Base-by-base conservation (phyloP, 2,797 vertebrate species). In the Austrolebias charrua region DNA sequence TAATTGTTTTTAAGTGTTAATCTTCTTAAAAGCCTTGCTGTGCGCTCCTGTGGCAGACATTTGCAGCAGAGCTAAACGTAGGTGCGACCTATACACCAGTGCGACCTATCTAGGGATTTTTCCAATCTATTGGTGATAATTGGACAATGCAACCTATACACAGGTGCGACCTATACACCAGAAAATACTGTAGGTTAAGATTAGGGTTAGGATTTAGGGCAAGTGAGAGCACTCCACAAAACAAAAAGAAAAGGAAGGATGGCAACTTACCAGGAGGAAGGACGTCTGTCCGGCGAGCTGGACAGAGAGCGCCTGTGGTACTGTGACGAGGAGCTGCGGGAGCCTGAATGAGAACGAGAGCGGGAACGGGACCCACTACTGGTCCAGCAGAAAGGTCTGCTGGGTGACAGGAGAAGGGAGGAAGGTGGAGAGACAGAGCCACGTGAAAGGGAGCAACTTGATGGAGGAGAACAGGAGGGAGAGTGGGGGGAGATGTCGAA, bases 371-470 rank as follows among this genome's bases (percentile, higher is more conserved):
- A 93, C 85, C 85, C 71, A 5, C 81, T 78, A 70, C 85, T 78
- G 56, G 81, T 81, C 90, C 90, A 89, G 80, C 79, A 79, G 76
- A 89, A 90, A 66, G 84, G 86, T 69, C 79, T 83, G 85, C 76
- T 78, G 69, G 90, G 90, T 55, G 86, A 93, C 55, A 86, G 93
- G 91, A 94, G 93, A 77, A 94, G 93, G 83, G 94, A 94, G 90
- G 95, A 95, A 69, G 95, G 94, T 69, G 96, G 95, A 66, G 96
- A 98, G 82, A 95, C 88, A 1, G 95, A 97, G 91, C 95, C 94
- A 91, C 96, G 93, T 76, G 96, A 95, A 2, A 95, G 96, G 83
- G 95, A 98, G 84, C 95, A 96, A 86, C 95, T 96, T 89, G 96
- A 95, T 88, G 95, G 95, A 28, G 90, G 90, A 75, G 96, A 98